These are phyloP conservation scores for Tapera naevia DNA, from an alignment of 2,797 vertebrate species.

Conservation along the genomic window DNA sequence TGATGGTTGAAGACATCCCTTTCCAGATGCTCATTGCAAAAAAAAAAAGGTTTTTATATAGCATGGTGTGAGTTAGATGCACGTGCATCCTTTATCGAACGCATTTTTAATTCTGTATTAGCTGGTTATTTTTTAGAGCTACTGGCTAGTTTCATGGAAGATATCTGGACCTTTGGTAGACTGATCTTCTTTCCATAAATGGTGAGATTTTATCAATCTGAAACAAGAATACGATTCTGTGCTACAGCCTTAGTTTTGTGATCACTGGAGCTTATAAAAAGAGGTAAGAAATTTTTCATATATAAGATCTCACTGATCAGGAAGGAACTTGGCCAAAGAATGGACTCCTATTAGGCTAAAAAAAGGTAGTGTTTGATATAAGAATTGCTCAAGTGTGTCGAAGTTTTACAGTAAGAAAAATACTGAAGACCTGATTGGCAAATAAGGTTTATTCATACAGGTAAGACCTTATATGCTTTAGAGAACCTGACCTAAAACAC, in stretches of 20 bases:
- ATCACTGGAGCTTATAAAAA: neutral
- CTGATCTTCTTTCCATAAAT: neutral
- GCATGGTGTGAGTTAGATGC: fast-evolving
- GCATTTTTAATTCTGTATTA: neutral
- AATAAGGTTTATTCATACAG: neutral
- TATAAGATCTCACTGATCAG: neutral
- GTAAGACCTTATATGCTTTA: neutral
- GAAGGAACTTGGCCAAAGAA: neutral
- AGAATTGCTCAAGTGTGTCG: neutral
- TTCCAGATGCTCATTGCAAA: neutral
- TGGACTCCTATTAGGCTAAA: neutral
- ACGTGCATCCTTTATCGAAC: neutral
- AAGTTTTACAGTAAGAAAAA: neutral
- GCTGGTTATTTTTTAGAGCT: neutral
- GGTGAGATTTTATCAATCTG: neutral
- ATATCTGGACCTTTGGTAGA: neutral
- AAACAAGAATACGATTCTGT: neutral
- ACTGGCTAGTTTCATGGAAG: neutral
- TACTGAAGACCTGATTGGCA: neutral
- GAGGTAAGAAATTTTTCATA: neutral
- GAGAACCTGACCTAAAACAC: neutral
- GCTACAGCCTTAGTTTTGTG: neutral
- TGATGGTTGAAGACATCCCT: neutral
- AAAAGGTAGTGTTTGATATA: neutral
- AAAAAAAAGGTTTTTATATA: neutral